Evolutionary conservation across 2,888 invertebrate genomes (phyloP).

Genomic region (Ophion ventricosus): DNA sequence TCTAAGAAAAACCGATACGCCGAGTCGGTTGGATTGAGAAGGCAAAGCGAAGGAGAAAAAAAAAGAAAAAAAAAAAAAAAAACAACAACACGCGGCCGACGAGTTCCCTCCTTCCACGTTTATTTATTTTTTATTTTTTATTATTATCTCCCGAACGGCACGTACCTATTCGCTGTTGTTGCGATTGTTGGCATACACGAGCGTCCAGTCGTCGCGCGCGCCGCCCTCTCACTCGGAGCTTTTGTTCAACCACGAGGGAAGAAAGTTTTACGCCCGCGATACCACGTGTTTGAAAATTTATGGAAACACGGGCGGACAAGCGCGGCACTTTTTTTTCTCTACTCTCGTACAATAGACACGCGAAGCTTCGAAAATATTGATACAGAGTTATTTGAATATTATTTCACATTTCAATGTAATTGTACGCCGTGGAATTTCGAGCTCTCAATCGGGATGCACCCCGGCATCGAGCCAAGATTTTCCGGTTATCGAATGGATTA

Average conservation of each 20-base stretch:
- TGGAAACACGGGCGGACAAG: conserved; percentile 17
- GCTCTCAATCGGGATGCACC: neutral
- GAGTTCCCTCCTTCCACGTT: conserved; percentile 1
- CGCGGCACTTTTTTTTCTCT: conserved; percentile 3
- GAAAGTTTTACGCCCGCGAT: conserved; percentile 36
- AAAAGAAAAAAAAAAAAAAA: neutral
- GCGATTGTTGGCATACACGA: conserved; percentile 6
- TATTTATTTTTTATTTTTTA: conserved; percentile 21
- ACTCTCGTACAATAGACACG: conserved; percentile 17
- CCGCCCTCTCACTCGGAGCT: neutral
- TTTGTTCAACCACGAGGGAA: conserved; percentile 36
- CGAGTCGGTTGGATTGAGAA: neutral
- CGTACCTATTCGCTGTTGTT: conserved; percentile 25
- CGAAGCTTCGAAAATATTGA: too few relatives aligned
- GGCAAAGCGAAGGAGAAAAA: too few relatives aligned
- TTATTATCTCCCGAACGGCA: conserved; percentile 19
- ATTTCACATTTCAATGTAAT: neutral
- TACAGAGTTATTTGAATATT: conserved; percentile 5
- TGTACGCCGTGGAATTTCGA: neutral
- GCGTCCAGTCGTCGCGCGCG: neutral
- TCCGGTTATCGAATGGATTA: neutral
- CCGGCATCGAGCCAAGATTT: conserved; percentile 14
- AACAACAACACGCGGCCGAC: neutral
- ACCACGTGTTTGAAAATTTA: conserved; percentile 34
- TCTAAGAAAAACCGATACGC: neutral